Evolutionary conservation across 2,113 vertebrate species (phyloP), one percentile per base, ranked within the genome.

Genomic region (Chiloscyllium plagiosum): DNA sequence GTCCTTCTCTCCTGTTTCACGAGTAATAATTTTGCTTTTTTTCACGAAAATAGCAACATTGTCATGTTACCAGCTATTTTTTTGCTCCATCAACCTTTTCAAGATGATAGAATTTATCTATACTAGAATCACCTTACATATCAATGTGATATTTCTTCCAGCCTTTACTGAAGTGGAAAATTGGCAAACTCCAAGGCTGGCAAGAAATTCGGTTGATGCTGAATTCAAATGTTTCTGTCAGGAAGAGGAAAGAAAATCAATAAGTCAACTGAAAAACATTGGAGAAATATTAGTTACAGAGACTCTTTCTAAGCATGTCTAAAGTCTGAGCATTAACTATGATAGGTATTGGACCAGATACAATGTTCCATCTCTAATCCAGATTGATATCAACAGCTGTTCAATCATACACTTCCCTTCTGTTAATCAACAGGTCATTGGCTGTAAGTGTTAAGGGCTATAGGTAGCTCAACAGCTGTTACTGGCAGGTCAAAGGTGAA

Each of bases 211-310:
- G 69, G 92, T 94, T 94, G 61, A 37, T 69, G 61, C 26, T 90
- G 50, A 17, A 13, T 26, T n/a, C 29, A 65, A n/a, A 15, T 66
- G 29, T 92, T 92, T 33, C 26, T 92, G 52, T n/a, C 56, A 66
- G 26, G 87, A 92, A 92, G 65, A 85, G 17, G n/a, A 92, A 92
- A 50, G 56, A 92, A 92, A 92, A 92, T 92, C 52, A 92, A 92
- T 65, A 92, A 92, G 29, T 26, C 56, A 92, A 33, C 61, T 92
- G 26, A 65, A 61, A 92, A 92, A 66, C 19, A 26, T 50, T 52
- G 42, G 2, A 22, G 85, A 87, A 50, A 85, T 90, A 26, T 90
- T 90, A 61, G 8, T 61, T 90, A 90, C 56, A 56, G 22, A 17
- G 10, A 65, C 29, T n/a, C 26, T 65, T 92, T 92, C 26, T n/a